Base-by-base conservation (phyloP, 2,888 invertebrate species). In the Portevinia maculata region DNA sequence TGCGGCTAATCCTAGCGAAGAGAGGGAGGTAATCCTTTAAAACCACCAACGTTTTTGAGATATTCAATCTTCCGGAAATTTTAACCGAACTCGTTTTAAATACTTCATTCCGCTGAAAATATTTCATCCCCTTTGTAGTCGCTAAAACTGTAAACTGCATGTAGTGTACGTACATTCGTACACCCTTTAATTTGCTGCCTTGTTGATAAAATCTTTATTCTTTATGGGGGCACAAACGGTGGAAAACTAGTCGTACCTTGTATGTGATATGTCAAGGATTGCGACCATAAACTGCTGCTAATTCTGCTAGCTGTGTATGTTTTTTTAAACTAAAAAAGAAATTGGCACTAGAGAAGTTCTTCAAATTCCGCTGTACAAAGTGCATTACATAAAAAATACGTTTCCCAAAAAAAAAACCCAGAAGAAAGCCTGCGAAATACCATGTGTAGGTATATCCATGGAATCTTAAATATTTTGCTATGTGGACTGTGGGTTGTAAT, bases 241-340 rank as follows among this genome's bases (percentile, higher is more conserved):
- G 6, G 13, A 32, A 64, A 44, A 44, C 44, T 19, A 70, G 41
- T 62, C 55, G 71, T 78, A 78, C 71, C 71, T 62, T 78, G 76
- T 67, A 52, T 73, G 78, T 53, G 83, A 78, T 71, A 83, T 78
- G 78, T 73, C 67, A 83, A 67, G 78, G 65, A 83, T 78, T 78
- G 78, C 60, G 71, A 55, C 62, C 57, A 83, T 67, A 73, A 78
- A 83, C 65, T 78, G 64, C 60, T 78, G 52, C 52, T 59, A n/a
- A n/a, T n/a, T n/a, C n/a, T 48, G 24, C 52, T 62, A n/a, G 50
- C 52, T 57, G 50, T 70, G 15, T 41, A 30, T 34, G n/a, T 55
- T 44, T 32, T 19, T 62, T 44, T 37, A 39, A 1, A 48, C 15
- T 39, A 69, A 55, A 75, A 60, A 60, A 60, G 50, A 71, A 73